phyloP scores from a whole-genome alignment of 2,888 invertebrate species.

The Drosophila dives region DNA sequence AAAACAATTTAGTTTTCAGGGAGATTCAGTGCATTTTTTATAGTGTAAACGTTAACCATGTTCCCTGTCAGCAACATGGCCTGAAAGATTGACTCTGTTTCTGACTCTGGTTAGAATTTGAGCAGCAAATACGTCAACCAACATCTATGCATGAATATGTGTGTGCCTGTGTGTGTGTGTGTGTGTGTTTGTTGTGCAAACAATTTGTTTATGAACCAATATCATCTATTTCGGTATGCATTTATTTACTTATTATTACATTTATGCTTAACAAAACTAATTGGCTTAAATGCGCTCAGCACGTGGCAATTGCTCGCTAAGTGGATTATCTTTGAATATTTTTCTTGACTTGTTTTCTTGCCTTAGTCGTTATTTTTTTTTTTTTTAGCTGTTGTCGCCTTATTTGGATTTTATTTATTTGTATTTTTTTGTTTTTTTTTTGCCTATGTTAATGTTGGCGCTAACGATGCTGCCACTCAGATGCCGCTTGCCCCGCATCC shows the following conservation, averaged over 20 bases:
- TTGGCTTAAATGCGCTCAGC: conserved; percentile 53
- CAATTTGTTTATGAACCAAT: conserved; percentile 46
- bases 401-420: conserved; percentile 33
- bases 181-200: conserved; percentile 61
- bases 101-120: not conserved
- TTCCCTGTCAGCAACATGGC: conserved; percentile 17
- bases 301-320: conserved; percentile 42
- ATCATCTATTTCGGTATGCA: conserved; percentile 6
- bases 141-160: conserved; percentile 19
- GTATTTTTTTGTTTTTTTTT: not conserved
- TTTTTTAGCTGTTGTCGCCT: conserved; percentile 4
- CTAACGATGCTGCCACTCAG: conserved; percentile 51
- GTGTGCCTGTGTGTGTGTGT: conserved; percentile 30
- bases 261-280: conserved; percentile 47
- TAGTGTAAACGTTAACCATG: not conserved
- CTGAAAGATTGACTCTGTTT: conserved; percentile 43
- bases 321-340: conserved; percentile 42
- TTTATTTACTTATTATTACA: conserved; percentile 42
- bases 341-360: not conserved
- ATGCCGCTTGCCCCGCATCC: accelerated
- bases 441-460: conserved; percentile 29
- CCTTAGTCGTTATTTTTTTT: not conserved
- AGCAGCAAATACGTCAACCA: not conserved
- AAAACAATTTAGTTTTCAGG: accelerated
- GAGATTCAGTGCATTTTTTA: not conserved